phyloP scores from a whole-genome alignment of 2,113 vertebrate genomes.

The Numenius arquata region DNA sequence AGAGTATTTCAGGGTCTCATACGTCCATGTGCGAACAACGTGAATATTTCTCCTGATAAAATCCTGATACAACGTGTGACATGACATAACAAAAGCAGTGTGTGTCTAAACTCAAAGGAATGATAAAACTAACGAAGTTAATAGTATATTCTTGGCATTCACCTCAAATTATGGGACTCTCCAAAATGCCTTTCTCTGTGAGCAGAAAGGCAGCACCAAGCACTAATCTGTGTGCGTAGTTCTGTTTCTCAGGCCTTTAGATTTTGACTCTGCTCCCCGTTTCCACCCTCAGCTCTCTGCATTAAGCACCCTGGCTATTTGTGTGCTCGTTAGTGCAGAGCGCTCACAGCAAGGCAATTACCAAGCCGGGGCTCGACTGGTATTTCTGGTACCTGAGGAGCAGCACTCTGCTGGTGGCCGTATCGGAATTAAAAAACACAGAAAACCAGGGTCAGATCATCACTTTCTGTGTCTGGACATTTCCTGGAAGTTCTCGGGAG shows the following conservation, averaged over 20 bases:
- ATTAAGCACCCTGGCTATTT: not conserved
- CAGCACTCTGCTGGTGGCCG: not conserved
- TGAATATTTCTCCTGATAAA: not conserved
- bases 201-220: not conserved
- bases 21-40: conserved; percentile 2
- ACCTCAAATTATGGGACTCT: not conserved
- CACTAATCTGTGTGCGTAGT: not conserved
- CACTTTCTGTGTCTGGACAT: not conserved
- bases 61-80: not conserved
- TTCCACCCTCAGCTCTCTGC: not conserved
- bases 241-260: not conserved
- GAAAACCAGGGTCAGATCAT: not conserved
- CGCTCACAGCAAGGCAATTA: not conserved
- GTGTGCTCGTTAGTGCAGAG: not conserved
- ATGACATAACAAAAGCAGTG: not conserved
- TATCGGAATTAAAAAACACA: not conserved
- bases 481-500: not conserved
- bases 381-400: not conserved
- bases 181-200: not conserved
- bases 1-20: not conserved
- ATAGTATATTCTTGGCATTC: not conserved
- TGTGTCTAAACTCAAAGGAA: not conserved
- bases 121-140: not conserved
- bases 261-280: not conserved
- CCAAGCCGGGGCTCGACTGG: not conserved